These are phyloP conservation scores for Limenitis arthemis DNA, from an alignment of 2,888 invertebrate genomes.

Conservation along the genomic window DNA sequence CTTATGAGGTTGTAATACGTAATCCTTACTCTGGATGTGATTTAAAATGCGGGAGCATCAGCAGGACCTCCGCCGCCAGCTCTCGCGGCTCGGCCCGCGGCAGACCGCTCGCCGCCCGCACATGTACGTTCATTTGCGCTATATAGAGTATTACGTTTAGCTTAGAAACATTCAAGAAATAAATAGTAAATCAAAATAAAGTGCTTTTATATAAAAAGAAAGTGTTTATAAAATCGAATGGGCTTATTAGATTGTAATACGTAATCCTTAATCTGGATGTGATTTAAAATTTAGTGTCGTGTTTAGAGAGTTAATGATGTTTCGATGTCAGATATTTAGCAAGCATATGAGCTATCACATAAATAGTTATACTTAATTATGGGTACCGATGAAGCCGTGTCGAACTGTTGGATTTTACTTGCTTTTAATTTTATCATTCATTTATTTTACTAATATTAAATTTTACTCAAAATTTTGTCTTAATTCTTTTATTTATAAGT, in stretches of 20 bases:
- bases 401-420: slow-evolving; percentile 15
- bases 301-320: background rate
- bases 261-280: no score
- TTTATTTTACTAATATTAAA: background rate
- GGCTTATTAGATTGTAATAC: no score
- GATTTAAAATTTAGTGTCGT: background rate
- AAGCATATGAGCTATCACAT: background rate
- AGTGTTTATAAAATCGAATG: no score
- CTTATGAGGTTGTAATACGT: no score
- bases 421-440: slow-evolving; percentile 5
- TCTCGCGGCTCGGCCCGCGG: slow-evolving; percentile 70
- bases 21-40: no score
- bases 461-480: background rate
- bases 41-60: slow-evolving; percentile 71
- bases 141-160: background rate
- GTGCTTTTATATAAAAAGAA: no score
- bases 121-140: slow-evolving; percentile 59
- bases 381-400: slow-evolving; percentile 4
- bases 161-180: no score
- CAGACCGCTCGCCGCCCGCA: slow-evolving; percentile 80
- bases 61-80: slow-evolving; percentile 73
- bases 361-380: background rate
- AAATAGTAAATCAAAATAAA: no score
- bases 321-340: background rate
- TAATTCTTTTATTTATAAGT: background rate